These are phyloP conservation scores for Ovibos moschatus DNA, from an alignment of 2,113 vertebrate genomes.

Conservation along the genomic window DNA sequence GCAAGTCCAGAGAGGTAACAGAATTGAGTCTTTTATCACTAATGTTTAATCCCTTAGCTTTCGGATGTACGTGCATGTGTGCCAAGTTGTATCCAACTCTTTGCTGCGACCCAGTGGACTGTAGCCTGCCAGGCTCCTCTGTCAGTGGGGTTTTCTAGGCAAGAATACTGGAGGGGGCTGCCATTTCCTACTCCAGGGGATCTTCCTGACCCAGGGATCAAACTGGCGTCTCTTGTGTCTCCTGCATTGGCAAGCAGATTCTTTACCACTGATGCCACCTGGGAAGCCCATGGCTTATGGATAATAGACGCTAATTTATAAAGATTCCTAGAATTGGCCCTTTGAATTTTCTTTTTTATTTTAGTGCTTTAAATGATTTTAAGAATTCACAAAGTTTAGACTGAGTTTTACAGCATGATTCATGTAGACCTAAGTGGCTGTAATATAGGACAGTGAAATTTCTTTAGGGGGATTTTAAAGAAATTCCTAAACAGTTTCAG, in stretches of 20 bases:
- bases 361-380: neutral
- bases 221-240: neutral
- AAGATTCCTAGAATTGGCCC: neutral
- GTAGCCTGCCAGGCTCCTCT: neutral
- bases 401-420: neutral
- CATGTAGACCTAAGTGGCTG: neutral
- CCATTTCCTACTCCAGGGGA: neutral
- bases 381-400: neutral
- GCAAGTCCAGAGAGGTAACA: neutral
- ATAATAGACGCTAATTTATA: constrained; percentile 7
- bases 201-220: neutral
- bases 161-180: neutral
- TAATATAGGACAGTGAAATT: neutral
- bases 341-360: neutral
- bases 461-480: neutral
- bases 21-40: neutral
- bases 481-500: neutral
- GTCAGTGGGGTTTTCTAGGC: neutral
- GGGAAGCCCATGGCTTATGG: neutral
- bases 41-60: constrained; percentile 15
- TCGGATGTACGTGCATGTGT: neutral
- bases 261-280: neutral
- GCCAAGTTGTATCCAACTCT: neutral
- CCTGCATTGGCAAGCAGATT: neutral
- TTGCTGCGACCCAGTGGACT: neutral